A percentile compares a stretch with the other conserved stretches of the same genome.
Conservation (phyloP, 2,888 invertebrate genomes). For the Eumacrocentrus americanus region DNA sequence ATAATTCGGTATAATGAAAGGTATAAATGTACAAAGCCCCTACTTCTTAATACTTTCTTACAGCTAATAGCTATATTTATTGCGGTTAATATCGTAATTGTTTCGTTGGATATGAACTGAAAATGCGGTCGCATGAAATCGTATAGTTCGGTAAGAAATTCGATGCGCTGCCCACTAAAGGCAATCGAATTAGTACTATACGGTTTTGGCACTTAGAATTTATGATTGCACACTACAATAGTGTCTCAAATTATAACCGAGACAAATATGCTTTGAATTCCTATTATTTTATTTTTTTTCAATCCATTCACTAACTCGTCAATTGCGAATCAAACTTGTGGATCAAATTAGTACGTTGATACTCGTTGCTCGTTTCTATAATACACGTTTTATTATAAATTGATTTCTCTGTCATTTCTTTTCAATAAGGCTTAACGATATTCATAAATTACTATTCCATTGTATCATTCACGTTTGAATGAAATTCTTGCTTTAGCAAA, state of each 20-base stretch:
- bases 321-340: constrained; percentile 6
- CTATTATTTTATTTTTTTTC: constrained; percentile 32
- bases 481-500: constrained; percentile 52
- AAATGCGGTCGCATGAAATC: constrained; percentile 23
- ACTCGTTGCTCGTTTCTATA: constrained; percentile 32
- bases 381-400: constrained; percentile 32
- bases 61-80: constrained; percentile 29
- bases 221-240: constrained; percentile 50
- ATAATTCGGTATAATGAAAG: constrained; percentile 28
- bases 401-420: constrained; percentile 15
- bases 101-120: constrained; percentile 19
- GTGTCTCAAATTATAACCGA: constrained; percentile 14
- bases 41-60: constrained; percentile 28
- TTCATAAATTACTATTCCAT: constrained; percentile 16
- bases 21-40: constrained; percentile 54
- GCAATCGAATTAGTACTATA: constrained; percentile 47
- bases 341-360: constrained; percentile 26
- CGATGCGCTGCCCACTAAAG: constrained; percentile 26
- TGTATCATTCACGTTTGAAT: constrained; percentile 13
- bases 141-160: constrained; percentile 9
- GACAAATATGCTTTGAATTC: constrained; percentile 28
- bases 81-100: constrained; percentile 40
- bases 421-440: constrained; percentile 24
- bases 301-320: constrained; percentile 7
- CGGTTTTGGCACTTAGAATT: constrained; percentile 59